A percentile compares a stretch with the other conserved stretches of the same genome.
phyloP scores from a whole-genome alignment of 2,797 vertebrate genomes.

The Acrossocheilus wenchowensis region DNA sequence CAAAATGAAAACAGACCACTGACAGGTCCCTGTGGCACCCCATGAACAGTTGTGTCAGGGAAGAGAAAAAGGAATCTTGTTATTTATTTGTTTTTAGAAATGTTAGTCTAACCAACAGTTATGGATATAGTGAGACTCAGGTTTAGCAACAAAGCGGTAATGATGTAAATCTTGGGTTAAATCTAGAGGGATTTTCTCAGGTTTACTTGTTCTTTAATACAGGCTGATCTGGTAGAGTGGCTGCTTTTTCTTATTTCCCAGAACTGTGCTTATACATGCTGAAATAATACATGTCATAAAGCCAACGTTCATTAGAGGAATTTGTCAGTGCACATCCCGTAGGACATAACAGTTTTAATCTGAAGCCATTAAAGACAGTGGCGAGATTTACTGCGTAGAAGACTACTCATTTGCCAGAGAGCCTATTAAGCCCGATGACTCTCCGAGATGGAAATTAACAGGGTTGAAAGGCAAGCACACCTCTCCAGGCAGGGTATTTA shows the following conservation, averaged over 20 bases:
- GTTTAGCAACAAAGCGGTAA: background rate
- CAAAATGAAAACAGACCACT: background rate
- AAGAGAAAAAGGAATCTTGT: background rate
- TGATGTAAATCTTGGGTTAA: background rate
- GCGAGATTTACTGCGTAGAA: conserved; percentile 78
- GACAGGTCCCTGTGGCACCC: background rate
- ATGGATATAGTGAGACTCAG: background rate
- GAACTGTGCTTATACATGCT: conserved; percentile 73
- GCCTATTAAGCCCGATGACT: conserved; percentile 81
- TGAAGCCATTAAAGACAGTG: conserved; percentile 77
- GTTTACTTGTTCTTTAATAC: background rate
- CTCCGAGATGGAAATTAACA: conserved; percentile 75
- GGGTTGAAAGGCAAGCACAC: conserved; percentile 68
- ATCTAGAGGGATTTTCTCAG: conserved; percentile 1
- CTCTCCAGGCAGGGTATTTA: conserved; percentile 65
- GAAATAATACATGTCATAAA: conserved; percentile 81
- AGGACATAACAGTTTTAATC: conserved; percentile 84
- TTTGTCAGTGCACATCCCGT: conserved; percentile 81
- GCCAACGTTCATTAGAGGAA: conserved; percentile 83
- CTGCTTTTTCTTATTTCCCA: conserved; percentile 67
- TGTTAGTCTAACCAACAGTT: background rate
- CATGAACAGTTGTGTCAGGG: background rate
- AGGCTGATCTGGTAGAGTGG: conserved; percentile 59
- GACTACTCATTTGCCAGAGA: conserved; percentile 80
- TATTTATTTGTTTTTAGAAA: background rate